A percentile compares a stretch with the other conserved stretches of the same genome.
Evolutionary conservation across 2,888 invertebrate genomes (phyloP).

Genomic region (Clivina fossor): DNA sequence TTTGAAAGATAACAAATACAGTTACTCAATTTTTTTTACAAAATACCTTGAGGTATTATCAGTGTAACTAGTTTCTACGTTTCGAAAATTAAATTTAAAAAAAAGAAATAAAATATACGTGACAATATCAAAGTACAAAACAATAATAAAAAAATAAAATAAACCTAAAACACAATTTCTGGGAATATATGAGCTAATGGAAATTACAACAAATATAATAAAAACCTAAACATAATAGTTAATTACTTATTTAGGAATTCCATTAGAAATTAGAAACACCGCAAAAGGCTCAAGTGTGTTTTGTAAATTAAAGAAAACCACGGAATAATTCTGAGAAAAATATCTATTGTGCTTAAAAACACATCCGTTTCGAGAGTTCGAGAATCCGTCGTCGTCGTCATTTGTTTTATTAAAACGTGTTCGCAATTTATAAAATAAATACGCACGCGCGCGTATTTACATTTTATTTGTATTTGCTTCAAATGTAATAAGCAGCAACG

Average conservation of each 20-base stretch:
- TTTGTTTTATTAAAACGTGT: neutral
- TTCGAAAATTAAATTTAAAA: conserved; percentile 10
- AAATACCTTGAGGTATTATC: conserved; percentile 10
- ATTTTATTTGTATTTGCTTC: too few relatives aligned
- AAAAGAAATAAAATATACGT: too few relatives aligned
- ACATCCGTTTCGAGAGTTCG: conserved; percentile 18
- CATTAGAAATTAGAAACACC: conserved; percentile 9
- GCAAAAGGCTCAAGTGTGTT: too few relatives aligned
- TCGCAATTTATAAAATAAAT: conserved; percentile 1
- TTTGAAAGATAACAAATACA: conserved; percentile 8
- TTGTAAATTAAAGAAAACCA: conserved; percentile 16
- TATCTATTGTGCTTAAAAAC: conserved; percentile 24
- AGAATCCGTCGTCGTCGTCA: conserved; percentile 5
- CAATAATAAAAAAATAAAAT: too few relatives aligned
- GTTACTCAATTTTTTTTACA: conserved; percentile 17
- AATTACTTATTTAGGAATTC: neutral
- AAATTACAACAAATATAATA: conserved; percentile 12
- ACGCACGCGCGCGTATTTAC: neutral
- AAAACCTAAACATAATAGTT: neutral
- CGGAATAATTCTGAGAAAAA: conserved; percentile 21
- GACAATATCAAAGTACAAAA: too few relatives aligned
- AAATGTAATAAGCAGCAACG: too few relatives aligned
- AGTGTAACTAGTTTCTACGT: conserved; percentile 11
- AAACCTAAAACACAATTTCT: conserved; percentile 10
- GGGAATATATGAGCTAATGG: conserved; percentile 14